phyloP scores from a whole-genome alignment of 1,140 invertebrate species.

The Vollenhovia emeryi region DNA sequence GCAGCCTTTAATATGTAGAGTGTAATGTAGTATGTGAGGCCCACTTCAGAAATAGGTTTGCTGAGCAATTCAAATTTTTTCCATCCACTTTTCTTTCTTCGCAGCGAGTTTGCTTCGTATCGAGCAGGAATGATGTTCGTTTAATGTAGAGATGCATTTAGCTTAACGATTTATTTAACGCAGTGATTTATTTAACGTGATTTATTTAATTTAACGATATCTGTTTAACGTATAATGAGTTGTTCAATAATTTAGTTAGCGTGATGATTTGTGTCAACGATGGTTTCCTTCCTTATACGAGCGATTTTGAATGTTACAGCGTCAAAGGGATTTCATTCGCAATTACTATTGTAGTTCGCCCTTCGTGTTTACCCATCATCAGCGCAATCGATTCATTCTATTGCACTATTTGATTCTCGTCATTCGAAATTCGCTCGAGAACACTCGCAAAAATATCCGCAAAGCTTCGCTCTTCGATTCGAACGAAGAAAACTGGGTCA shows the following conservation, averaged over 20 bases:
- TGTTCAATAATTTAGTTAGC: slow-evolving; percentile 13
- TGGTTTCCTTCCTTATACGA: not conserved
- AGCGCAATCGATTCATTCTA: slow-evolving; percentile 30
- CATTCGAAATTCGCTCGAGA: slow-evolving; percentile 22
- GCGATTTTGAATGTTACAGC: not conserved
- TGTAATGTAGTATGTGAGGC: too few species aligned
- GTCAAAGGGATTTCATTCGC: slow-evolving; percentile 37
- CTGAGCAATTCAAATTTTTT: not conserved
- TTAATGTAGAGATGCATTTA: not conserved
- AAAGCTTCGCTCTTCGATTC: slow-evolving; percentile 2
- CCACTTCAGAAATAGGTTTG: not conserved
- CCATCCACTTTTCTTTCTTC: not conserved
- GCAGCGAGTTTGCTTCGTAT: not conserved
- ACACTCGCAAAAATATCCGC: not conserved
- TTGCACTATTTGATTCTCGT: slow-evolving; percentile 38
- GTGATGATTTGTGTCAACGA: slow-evolving; percentile 15
- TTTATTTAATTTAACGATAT: not conserved
- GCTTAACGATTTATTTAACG: not conserved
- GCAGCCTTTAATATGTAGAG: not conserved
- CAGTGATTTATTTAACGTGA: not conserved
- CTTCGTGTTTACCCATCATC: slow-evolving; percentile 28
- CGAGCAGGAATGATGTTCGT: not conserved
- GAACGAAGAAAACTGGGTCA: slow-evolving; percentile 2
- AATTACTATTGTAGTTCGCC: slow-evolving; percentile 24
- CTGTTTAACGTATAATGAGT: slow-evolving; percentile 5